phyloP scores from a whole-genome alignment of 35 echinoderm and acorn worm species.

The Apostichopus californicus region DNA sequence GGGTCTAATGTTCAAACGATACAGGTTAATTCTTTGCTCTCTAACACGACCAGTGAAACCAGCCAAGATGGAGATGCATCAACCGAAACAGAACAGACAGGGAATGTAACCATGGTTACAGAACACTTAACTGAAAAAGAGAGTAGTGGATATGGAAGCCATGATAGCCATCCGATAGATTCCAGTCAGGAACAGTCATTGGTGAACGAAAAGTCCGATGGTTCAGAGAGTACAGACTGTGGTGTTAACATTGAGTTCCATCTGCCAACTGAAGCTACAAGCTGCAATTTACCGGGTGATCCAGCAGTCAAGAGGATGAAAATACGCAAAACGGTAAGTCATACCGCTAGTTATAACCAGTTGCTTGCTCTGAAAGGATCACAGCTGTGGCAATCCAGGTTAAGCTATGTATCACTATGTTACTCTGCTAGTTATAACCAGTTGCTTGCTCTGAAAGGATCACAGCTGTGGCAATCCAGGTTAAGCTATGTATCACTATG shows the following conservation, averaged over 20 bases:
- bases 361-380: no score
- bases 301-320: neutral
- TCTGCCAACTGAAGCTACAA: neutral
- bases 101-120: constrained; percentile 13
- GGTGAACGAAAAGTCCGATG: neutral
- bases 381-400: no score
- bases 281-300: neutral
- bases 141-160: constrained; percentile 48
- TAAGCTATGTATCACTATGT: no score
- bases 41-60: neutral
- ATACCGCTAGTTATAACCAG: neutral
- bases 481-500: no score
- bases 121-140: constrained; percentile 21
- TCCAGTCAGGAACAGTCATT: constrained; percentile 11
- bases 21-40: neutral
- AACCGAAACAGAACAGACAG: neutral
- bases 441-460: no score
- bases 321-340: constrained; percentile 1
- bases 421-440: neutral
- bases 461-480: no score
- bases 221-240: neutral
- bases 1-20: neutral
- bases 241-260: neutral
- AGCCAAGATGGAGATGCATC: neutral
- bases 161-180: constrained; percentile 27